Percentiles rank a stretch among this genome's conserved stretches.
phyloP scores from a whole-genome alignment of 2,113 vertebrate species.

The Eolophus roseicapilla region DNA sequence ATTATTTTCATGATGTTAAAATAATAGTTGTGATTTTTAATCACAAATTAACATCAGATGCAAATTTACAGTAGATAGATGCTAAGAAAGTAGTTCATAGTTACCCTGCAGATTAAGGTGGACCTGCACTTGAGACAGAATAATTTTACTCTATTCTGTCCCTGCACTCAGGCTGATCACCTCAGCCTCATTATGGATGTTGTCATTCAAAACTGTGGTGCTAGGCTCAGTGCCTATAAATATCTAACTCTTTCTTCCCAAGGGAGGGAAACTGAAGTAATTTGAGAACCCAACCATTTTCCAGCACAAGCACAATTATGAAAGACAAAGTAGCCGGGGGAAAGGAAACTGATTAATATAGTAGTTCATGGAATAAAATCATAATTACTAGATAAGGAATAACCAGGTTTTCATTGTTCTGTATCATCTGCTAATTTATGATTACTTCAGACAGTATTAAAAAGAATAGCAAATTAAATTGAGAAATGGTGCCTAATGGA shows the following conservation, averaged over 20 bases:
- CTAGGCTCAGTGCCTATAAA: conserved; percentile 1
- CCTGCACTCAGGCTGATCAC: neutral
- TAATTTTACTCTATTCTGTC: neutral
- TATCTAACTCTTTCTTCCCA: neutral
- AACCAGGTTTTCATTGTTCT: conserved; percentile 45
- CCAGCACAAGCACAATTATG: conserved; percentile 17
- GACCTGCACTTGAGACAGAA: neutral
- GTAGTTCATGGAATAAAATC: conserved; percentile 5
- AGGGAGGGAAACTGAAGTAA: conserved; percentile 20
- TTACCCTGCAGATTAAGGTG: neutral
- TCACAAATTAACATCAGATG: neutral
- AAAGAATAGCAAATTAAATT: conserved; percentile 24
- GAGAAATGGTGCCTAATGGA: neutral
- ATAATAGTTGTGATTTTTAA: neutral
- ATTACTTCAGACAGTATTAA: conserved; percentile 19
- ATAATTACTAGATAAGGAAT: conserved; percentile 56
- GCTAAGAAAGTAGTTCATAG: neutral
- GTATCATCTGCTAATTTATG: conserved; percentile 43
- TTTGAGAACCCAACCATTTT: conserved; percentile 17
- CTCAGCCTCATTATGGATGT: neutral
- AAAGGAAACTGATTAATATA: conserved; percentile 50
- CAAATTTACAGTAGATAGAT: neutral
- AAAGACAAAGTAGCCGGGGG: conserved; percentile 11
- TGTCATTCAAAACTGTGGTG: neutral
- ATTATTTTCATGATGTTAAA: neutral